phyloP scores from a whole-genome alignment of 1,140 invertebrate genomes.

The Diabrotica undecimpunctata region DNA sequence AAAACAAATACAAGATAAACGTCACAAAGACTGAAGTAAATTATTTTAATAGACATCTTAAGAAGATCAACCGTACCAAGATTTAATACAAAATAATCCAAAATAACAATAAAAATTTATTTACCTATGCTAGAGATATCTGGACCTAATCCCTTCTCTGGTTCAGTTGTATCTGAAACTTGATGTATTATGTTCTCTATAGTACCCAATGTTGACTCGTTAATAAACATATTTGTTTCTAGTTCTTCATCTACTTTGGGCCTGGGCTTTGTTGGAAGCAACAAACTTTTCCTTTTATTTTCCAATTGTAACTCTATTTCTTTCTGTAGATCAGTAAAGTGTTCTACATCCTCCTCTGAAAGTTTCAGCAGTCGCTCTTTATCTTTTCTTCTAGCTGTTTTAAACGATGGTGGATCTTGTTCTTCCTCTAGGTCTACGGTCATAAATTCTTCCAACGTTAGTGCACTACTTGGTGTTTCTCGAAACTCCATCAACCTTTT shows the following conservation, averaged over 20 bases:
- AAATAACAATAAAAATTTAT: not conserved
- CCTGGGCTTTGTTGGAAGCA: not conserved
- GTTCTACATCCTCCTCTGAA: conserved; percentile 61
- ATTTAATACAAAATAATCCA: too few relatives aligned
- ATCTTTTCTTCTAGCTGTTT: conserved; percentile 81
- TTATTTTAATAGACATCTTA: too few relatives aligned
- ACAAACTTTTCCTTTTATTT: conserved; percentile 50
- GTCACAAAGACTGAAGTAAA: too few relatives aligned
- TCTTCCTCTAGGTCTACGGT: conserved; percentile 94
- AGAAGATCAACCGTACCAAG: too few relatives aligned
- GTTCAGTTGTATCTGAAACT: conserved; percentile 16
- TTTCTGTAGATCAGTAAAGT: conserved; percentile 67
- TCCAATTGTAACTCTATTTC: conserved; percentile 76
- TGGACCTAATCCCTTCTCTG: conserved; percentile 36
- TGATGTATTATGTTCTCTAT: conserved; percentile 45
- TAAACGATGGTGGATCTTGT: conserved; percentile 93
- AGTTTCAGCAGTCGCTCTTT: conserved; percentile 72
- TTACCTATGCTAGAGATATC: conserved; percentile 43
- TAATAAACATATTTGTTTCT: conserved; percentile 51
- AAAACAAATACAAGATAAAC: too few relatives aligned
- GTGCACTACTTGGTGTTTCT: conserved; percentile 83
- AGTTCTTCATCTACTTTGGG: conserved; percentile 13
- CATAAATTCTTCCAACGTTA: conserved; percentile 97
- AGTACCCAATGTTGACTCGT: conserved; percentile 55
- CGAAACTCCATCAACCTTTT: conserved; percentile 94